phyloP scores from a whole-genome alignment of 30 jellyfish, hydroid and myxozoan genomes.

The Hydractinia echinata region DNA sequence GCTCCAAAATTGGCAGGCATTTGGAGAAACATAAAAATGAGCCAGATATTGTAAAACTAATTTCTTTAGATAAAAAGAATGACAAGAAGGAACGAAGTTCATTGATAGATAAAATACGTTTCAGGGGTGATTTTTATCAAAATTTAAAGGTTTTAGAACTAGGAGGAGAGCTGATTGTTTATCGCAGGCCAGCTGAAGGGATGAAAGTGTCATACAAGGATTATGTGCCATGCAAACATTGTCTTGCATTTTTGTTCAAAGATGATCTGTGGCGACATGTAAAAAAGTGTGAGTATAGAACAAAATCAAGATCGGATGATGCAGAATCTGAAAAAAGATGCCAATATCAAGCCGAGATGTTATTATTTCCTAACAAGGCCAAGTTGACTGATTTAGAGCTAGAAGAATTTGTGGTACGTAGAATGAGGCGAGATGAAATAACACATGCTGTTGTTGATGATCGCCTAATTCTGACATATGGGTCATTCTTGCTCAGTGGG shows the following conservation, averaged over 20 bases:
- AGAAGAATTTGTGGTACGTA: constrained; percentile 7
- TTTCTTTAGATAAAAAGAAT: background rate
- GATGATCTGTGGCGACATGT: constrained; percentile 67
- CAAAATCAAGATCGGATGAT: background rate
- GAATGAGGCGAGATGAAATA: constrained; percentile 39
- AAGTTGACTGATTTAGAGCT: constrained; percentile 14
- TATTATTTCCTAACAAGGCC: constrained; percentile 24
- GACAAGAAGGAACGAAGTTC: constrained; percentile 1
- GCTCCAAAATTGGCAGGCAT: constrained; percentile 38
- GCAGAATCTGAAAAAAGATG: background rate
- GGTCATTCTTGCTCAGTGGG: constrained; percentile 22
- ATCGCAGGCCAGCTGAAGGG: constrained; percentile 37
- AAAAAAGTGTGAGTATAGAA: constrained; percentile 31
- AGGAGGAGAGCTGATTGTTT: constrained; percentile 46
- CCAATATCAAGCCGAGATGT: constrained; percentile 41
- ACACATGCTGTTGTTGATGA: constrained; percentile 28
- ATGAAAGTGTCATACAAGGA: background rate
- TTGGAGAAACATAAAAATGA: constrained; percentile 38
- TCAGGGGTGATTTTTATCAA: constrained; percentile 36
- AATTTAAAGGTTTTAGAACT: constrained; percentile 34
- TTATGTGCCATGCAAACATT: constrained; percentile 42
- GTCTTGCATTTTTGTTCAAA: constrained; percentile 46
- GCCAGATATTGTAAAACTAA: constrained; percentile 24
- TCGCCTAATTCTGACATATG: constrained; percentile 30
- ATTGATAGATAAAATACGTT: constrained; percentile 36